A percentile compares a stretch with the other conserved stretches of the same genome.
Evolutionary conservation across 2,797 vertebrate genomes (phyloP).

Genomic region (Hafferia zeledoni): DNA sequence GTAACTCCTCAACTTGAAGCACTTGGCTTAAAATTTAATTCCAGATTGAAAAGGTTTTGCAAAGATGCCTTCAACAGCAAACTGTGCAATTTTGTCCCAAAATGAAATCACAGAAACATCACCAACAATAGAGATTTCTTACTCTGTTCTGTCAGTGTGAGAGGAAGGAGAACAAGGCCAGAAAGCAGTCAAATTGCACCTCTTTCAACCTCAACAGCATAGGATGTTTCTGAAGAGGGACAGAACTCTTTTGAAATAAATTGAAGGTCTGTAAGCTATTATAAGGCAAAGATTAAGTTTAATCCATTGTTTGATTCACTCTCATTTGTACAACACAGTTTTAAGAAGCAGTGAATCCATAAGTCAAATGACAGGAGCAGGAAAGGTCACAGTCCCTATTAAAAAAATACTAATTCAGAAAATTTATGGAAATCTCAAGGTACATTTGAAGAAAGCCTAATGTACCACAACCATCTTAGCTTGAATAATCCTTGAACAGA

Average conservation of each 20-base stretch:
- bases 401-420: conserved; percentile 11
- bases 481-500: background rate
- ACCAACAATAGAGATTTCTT: background rate
- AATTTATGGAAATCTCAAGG: background rate
- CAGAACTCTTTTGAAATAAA: background rate
- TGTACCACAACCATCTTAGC: background rate
- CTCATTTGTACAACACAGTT: background rate
- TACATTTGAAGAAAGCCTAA: background rate
- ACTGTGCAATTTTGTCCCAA: background rate
- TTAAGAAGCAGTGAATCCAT: background rate
- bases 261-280: background rate
- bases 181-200: background rate
- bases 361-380: background rate
- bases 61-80: background rate
- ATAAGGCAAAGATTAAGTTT: background rate
- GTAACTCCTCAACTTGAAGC: background rate
- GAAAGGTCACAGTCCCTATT: background rate
- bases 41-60: background rate
- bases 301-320: background rate
- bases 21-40: background rate
- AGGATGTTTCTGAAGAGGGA: background rate
- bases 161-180: background rate
- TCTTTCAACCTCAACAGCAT: background rate
- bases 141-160: background rate
- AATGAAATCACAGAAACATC: background rate